Conservation (phyloP, 53 echinoderm and acorn worm species). For the Apostichopus leukothele region DNA sequence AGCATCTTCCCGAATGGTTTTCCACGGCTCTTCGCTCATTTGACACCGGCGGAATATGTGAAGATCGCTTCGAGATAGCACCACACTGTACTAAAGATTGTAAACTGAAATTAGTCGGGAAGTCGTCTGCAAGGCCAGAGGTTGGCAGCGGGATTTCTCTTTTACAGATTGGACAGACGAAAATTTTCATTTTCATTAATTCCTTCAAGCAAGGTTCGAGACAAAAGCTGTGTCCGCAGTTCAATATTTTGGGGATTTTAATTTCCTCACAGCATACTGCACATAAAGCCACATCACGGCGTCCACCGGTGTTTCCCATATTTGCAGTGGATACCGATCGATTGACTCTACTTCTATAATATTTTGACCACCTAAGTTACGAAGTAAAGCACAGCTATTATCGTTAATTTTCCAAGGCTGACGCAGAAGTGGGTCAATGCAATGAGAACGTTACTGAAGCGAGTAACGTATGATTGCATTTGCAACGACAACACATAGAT, state of each 20-base stretch:
- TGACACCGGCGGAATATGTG: too few relatives aligned
- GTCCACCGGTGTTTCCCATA: neutral
- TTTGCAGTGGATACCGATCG: too few relatives aligned
- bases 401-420: too few relatives aligned
- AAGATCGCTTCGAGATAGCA: too few relatives aligned
- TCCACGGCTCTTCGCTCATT: neutral
- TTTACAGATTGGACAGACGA: slow-evolving; percentile 3
- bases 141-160: neutral
- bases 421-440: too few relatives aligned
- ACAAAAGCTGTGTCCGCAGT: slow-evolving; percentile 24
- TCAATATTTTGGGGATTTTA: neutral
- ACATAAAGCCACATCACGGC: neutral
- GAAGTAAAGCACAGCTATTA: too few relatives aligned
- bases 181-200: neutral
- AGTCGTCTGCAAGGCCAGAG: neutral
- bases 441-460: too few relatives aligned
- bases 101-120: neutral
- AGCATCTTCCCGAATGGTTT: neutral
- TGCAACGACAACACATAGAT: too few relatives aligned
- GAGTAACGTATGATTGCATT: too few relatives aligned
- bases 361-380: too few relatives aligned
- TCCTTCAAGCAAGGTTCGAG: neutral
- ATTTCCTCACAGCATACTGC: neutral
- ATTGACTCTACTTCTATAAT: too few relatives aligned
- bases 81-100: neutral